Evolutionary conservation across 1,140 invertebrate genomes (phyloP), one percentile per base, ranked within the genome.

Genomic region (Orussus abietinus): DNA sequence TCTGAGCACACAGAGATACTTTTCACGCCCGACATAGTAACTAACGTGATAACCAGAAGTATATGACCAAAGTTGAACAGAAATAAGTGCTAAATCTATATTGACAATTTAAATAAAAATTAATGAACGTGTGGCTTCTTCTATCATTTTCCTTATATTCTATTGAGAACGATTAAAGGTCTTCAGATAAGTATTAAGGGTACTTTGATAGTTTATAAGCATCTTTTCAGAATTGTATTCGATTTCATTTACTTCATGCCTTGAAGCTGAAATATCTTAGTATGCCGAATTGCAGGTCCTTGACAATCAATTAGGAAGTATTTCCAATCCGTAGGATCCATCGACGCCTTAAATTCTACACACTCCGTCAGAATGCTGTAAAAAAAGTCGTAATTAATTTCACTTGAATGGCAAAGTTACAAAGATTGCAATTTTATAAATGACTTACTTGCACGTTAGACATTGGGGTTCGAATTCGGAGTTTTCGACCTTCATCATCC

Each of bases 301-400:
- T n/a, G 22, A 25, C 22, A 25, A n/a, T 25, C n/a, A 25, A 25
- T 25, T n/a, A 25, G 22, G 22, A 25, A 25, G n/a, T 25, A 25
- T n/a, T 25, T 25, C 22, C 22, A 25, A 25, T 25, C 22, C n/a
- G n/a, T 6, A 25, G 22, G 22, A 25, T 25, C 22, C 6, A 25
- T 25, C n/a, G 22, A 7, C n/a, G 22, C 22, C n/a, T 6, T 25
- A n/a, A 25, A 25, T 25, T 25, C 22, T 6, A 25, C 6, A n/a
- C 22, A 25, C 6, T 25, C 22, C 6, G 6, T 6, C 22, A 25
- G 22, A 25, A n/a, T n/a, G n/a, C 6, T 25, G 6, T 25, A n/a
- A 7, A 25, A 25, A 25, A 25, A 25, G n/a, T 7, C 6, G n/a
- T 25, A 25, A n/a, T n/a, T 25, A 25, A 25, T n/a, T 7, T 25